A percentile compares a stretch with the other conserved stretches of the same genome.
phyloP scores from a whole-genome alignment of 2,797 vertebrate species.

The Fundulus diaphanus region DNA sequence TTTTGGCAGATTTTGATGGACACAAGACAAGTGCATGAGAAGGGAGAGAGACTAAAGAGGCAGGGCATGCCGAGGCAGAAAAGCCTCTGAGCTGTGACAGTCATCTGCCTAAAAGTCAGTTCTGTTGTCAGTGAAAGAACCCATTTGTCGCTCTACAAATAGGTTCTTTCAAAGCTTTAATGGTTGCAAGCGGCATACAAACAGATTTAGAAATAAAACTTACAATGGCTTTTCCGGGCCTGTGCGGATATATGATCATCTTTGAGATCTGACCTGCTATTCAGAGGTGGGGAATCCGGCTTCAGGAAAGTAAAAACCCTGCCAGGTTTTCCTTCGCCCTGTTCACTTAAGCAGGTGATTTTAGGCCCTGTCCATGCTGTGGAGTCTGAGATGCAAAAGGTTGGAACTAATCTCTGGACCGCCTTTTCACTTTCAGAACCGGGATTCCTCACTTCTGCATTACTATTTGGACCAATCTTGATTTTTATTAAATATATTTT shows the following conservation, averaged over 20 bases:
- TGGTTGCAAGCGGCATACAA: constrained; percentile 40
- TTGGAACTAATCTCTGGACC: no score
- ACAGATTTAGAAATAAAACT: not conserved
- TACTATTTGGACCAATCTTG: no score
- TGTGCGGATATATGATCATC: not conserved
- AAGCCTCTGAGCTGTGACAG: constrained; percentile 33
- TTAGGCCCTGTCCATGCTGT: no score
- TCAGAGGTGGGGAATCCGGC: no score
- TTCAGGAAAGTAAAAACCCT: no score
- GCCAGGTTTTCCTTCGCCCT: no score
- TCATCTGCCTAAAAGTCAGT: constrained; percentile 40
- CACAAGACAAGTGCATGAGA: constrained; percentile 30
- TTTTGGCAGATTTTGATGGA: constrained; percentile 38
- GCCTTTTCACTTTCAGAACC: no score
- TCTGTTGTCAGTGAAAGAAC: constrained; percentile 29
- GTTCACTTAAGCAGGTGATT: no score
- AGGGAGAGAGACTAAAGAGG: constrained; percentile 6
- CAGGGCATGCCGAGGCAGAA: constrained; percentile 12
- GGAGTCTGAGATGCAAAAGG: no score
- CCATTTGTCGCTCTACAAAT: constrained; percentile 54
- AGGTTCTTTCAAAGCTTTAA: constrained; percentile 41
- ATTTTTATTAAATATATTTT: no score
- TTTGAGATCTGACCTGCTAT: not conserved
- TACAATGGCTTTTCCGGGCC: not conserved
- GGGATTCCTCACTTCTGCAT: no score